phyloP scores from a whole-genome alignment of 2,888 invertebrate species.

The Calliphora vomitoria region DNA sequence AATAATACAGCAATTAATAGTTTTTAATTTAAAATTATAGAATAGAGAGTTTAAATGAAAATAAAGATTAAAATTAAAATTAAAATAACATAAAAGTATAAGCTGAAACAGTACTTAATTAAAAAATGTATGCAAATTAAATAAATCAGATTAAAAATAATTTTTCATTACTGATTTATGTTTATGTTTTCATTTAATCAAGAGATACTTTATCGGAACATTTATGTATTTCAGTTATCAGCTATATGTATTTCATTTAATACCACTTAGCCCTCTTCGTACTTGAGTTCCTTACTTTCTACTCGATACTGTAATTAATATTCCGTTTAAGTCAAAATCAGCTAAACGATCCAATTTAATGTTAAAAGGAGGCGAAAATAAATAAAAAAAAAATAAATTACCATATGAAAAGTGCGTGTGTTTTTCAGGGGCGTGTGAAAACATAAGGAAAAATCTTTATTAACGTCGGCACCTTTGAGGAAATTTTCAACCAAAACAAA shows the following conservation, averaged over 20 bases:
- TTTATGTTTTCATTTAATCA: too few species aligned
- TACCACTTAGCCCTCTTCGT: too few species aligned
- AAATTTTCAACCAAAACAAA: not conserved
- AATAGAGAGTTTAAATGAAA: not conserved
- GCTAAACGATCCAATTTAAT: not conserved
- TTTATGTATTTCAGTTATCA: too few species aligned
- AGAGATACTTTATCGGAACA: too few species aligned
- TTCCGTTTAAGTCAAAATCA: not conserved
- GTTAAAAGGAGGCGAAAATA: not conserved
- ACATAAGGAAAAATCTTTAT: not conserved
- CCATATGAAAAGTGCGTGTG: constrained; percentile 12
- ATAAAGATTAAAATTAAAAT: not conserved
- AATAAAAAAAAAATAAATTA: constrained; percentile 25
- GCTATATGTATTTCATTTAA: too few species aligned
- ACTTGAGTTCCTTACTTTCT: too few species aligned
- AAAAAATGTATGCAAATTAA: too few species aligned
- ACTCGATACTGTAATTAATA: not conserved
- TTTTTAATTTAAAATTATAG: not conserved
- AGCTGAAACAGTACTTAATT: too few species aligned
- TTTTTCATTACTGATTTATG: too few species aligned
- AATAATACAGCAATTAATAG: not conserved
- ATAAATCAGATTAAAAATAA: too few species aligned
- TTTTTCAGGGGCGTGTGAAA: constrained; percentile 5
- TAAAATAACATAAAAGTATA: too few species aligned
- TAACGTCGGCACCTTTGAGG: constrained; percentile 19